Evolutionary conservation across 2,113 vertebrate species (phyloP).

Genomic region (Peucedramus taeniatus): DNA sequence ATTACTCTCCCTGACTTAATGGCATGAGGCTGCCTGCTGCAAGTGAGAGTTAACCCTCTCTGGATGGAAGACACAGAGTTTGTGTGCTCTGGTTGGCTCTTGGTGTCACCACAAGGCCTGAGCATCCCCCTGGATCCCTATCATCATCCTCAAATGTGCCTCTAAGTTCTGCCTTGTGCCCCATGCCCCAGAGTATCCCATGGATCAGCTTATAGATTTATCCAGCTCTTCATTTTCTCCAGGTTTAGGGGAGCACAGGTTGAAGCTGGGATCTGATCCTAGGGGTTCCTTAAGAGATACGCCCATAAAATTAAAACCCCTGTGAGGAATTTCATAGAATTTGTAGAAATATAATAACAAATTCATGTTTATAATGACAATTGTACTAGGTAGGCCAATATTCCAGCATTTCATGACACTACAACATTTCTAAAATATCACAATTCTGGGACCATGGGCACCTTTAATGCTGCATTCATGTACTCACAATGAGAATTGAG

Average conservation of each 20-base stretch:
- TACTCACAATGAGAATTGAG: neutral
- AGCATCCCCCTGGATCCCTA: neutral
- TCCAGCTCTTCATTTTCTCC: neutral
- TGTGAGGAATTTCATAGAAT: neutral
- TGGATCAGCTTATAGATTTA: neutral
- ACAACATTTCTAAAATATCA: neutral
- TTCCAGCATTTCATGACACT: neutral
- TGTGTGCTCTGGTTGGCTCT: neutral
- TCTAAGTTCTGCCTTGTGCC: neutral
- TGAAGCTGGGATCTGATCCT: neutral
- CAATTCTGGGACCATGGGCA: neutral
- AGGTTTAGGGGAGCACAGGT: neutral
- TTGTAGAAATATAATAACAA: neutral
- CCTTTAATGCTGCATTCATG: neutral
- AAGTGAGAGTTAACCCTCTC: slow-evolving; percentile 80
- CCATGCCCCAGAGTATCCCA: neutral
- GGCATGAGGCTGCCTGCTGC: slow-evolving; percentile 87
- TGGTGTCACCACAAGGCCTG: neutral
- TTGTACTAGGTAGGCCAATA: neutral
- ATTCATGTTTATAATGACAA: neutral
- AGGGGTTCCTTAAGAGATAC: neutral
- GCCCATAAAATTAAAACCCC: neutral
- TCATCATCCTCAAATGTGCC: neutral
- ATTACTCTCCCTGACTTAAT: slow-evolving; percentile 97
- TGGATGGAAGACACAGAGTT: slow-evolving; percentile 32